Evolutionary conservation across 2,797 vertebrate species (phyloP).

Genomic region (Tamandua tetradactyla): DNA sequence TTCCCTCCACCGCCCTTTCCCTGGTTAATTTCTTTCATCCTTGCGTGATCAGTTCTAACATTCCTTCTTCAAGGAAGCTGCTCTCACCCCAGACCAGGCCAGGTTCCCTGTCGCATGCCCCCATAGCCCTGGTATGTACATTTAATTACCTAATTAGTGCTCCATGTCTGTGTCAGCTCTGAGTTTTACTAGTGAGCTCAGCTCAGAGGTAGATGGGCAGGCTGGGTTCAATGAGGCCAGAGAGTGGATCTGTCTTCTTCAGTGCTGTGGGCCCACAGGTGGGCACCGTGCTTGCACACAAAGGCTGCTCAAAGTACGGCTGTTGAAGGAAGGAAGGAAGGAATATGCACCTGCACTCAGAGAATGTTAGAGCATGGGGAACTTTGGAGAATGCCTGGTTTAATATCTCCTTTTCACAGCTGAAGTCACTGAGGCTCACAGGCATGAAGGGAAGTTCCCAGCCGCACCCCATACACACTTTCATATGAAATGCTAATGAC

Average conservation of each 20-base stretch:
- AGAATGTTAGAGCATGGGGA: neutral
- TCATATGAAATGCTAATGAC: neutral
- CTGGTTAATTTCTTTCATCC: neutral
- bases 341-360: neutral
- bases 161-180: neutral
- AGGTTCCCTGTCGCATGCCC: neutral
- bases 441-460: neutral
- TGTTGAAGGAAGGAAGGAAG: neutral
- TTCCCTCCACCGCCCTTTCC: neutral
- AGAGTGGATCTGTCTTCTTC: neutral
- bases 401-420: neutral
- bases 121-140: no score
- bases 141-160: neutral
- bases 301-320: neutral
- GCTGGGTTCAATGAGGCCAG: neutral
- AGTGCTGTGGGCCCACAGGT: rapidly evolving
- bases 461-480: neutral
- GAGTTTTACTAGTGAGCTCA: neutral
- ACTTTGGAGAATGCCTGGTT: neutral
- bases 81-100: neutral
- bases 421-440: neutral
- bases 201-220: neutral
- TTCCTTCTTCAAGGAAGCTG: neutral
- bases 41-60: neutral
- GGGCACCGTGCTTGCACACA: neutral